Conservation (phyloP, 2,113 vertebrate species). For the Sylvia atricapilla region DNA sequence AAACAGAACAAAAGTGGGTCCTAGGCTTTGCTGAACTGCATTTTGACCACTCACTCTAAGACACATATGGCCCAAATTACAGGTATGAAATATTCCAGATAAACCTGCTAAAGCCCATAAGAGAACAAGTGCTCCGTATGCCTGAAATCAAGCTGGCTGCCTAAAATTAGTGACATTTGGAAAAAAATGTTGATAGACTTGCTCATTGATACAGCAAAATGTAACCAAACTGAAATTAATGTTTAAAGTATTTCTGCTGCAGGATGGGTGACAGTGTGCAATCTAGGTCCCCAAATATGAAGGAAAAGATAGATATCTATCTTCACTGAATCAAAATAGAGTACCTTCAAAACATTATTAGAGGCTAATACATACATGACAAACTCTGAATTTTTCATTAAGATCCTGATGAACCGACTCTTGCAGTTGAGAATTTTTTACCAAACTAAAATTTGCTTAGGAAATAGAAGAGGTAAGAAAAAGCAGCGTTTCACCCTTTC, state of each 20-base stretch:
- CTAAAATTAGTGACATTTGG: not conserved
- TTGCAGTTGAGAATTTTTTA: not conserved
- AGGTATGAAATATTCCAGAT: not conserved
- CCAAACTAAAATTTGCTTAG: not conserved
- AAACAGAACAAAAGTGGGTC: not conserved
- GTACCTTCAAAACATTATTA: not conserved
- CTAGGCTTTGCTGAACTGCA: not conserved
- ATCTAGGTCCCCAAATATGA: not conserved
- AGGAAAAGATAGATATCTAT: not conserved
- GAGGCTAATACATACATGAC: not conserved
- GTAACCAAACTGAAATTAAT: not conserved
- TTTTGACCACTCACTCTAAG: not conserved
- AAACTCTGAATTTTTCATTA: not conserved
- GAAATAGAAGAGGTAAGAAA: not conserved
- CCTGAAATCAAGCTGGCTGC: not conserved
- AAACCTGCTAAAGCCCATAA: not conserved
- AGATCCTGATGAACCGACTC: not conserved
- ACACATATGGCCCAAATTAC: not conserved
- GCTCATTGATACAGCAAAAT: not conserved
- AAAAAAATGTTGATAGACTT: not conserved
- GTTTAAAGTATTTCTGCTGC: not conserved
- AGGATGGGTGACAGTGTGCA: too few species aligned
- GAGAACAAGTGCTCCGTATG: not conserved
- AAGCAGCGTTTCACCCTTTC: not conserved
- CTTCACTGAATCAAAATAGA: not conserved